Evolutionary conservation across 2,113 vertebrate species (phyloP).

Genomic region (Chascanopsetta lugubris): DNA sequence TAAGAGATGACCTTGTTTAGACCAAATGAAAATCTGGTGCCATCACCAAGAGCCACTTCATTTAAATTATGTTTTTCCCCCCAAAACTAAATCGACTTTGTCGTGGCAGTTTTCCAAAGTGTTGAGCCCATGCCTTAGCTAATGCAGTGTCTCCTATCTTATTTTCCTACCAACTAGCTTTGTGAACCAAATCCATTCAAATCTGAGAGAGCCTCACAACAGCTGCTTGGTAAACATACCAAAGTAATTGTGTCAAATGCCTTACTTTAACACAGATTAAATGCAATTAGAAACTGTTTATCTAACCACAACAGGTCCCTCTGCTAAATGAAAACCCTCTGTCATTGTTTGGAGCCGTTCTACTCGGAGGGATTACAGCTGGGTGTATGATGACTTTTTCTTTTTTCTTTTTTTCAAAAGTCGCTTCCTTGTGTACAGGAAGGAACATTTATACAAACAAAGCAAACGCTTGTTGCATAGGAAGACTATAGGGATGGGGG

Average conservation of each 20-base stretch:
- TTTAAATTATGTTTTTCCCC: slow-evolving; percentile 33
- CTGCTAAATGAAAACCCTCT: slow-evolving; percentile 61
- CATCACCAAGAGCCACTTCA: slow-evolving; percentile 42
- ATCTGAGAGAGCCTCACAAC: slow-evolving; percentile 61
- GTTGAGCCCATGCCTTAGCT: slow-evolving; percentile 53
- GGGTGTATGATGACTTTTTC: slow-evolving; percentile 49
- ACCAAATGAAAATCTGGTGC: slow-evolving; percentile 32
- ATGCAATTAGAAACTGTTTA: slow-evolving; percentile 78
- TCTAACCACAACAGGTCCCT: slow-evolving; percentile 77
- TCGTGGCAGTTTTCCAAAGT: slow-evolving; percentile 27
- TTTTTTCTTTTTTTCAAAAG: slow-evolving; percentile 35
- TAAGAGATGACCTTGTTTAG: slow-evolving; percentile 18
- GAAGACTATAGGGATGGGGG: slow-evolving; percentile 24
- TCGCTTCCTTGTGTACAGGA: slow-evolving; percentile 75
- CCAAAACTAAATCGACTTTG: slow-evolving; percentile 46
- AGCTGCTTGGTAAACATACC: slow-evolving; percentile 78
- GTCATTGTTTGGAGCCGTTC: slow-evolving; percentile 68
- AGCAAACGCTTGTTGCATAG: slow-evolving; percentile 53
- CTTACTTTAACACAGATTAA: slow-evolving; percentile 78
- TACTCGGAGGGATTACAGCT: slow-evolving; percentile 61
- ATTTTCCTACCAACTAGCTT: slow-evolving; percentile 54
- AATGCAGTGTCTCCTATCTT: slow-evolving; percentile 46
- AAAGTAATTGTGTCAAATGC: slow-evolving; percentile 78
- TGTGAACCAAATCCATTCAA: slow-evolving; percentile 61
- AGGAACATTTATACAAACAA: slow-evolving; percentile 72